Evolutionary conservation across 2,888 invertebrate species (phyloP).

Genomic region (Acleris literana): DNA sequence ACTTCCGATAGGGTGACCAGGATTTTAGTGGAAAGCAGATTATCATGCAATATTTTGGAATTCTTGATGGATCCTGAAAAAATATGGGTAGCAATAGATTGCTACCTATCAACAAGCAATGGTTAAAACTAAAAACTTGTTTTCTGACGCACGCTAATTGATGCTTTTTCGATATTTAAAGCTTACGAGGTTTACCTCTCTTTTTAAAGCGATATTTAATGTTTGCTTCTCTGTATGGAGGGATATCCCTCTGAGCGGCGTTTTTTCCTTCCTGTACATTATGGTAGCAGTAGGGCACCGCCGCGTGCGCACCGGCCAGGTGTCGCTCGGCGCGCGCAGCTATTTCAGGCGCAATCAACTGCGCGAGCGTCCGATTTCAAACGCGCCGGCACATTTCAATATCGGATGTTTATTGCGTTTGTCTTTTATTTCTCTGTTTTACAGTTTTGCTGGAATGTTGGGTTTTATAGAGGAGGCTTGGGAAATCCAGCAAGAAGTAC

Average conservation of each 20-base stretch:
- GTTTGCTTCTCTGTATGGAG: background rate
- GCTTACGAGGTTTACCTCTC: no score
- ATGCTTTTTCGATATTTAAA: no score
- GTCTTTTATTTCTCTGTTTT: constrained; percentile 28
- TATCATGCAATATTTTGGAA: background rate
- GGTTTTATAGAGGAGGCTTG: constrained; percentile 2
- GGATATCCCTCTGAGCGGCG: no score
- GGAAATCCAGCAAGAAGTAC: background rate
- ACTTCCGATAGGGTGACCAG: constrained; percentile 54
- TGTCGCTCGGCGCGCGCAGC: constrained; percentile 55
- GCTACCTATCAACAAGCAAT: no score
- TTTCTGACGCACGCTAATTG: no score
- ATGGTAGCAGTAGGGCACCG: no score
- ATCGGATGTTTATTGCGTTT: constrained; percentile 28
- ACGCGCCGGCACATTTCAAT: constrained; percentile 44
- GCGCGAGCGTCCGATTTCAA: constrained; percentile 65
- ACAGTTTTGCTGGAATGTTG: constrained; percentile 28
- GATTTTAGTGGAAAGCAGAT: background rate
- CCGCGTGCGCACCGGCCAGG: constrained; percentile 52
- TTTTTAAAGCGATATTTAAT: no score
- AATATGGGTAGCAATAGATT: no score
- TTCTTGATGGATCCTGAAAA: background rate
- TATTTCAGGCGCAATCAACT: constrained; percentile 77
- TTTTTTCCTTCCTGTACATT: no score
- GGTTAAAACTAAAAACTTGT: no score